Base-by-base conservation (phyloP, 2,113 vertebrate genomes). In the Solea solea region DNA sequence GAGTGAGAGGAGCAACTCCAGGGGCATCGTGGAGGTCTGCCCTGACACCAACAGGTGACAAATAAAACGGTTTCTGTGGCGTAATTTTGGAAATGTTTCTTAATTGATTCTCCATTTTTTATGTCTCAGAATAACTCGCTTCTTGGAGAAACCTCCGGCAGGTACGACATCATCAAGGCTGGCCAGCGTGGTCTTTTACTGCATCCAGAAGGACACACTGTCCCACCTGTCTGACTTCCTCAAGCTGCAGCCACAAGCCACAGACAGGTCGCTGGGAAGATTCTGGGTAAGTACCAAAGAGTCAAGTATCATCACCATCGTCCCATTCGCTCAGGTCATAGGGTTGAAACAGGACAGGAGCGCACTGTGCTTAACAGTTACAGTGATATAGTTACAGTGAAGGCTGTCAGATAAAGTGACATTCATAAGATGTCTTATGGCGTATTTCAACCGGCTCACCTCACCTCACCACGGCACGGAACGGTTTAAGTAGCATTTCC, bases 171-270 rank as follows among this genome's bases (percentile, higher is more conserved):
- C 48, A 1, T 95, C 94, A 1, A 88, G 93, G 21, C 72, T 95
- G 69, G 94, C 94, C 78, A 95, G 94, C 14, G 94, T 95, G 10
- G 94, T 95, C 40, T 95, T 95, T 72, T 95, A 95, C 88, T 94
- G 95, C 74, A 78, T 95, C 40, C 91, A 72, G 46, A 91, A 60
- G 44, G 81, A 87, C 34, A 92, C 92, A 0, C 83, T 95, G 57
- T 65, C 86, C 8, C 72, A 69, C 84, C 82, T 95, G 49, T 89
- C 89, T 0, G 80, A 92, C 46, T 94, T 93, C 81, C 88, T 95
- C 28, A 61, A 14, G 40, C 72, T 85, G 51, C 87, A 86, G 78
- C 83, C 80, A 5, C 63, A 72, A 15, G 90, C 81, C 11, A 44
- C 82, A 2, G 60, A 91, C 79, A 79, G 91, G 79, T 86, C 74